Percentiles rank a stretch among this genome's conserved stretches.
phyloP scores from a whole-genome alignment of 2,888 invertebrate species.

The Herminia tarsipennalis region DNA sequence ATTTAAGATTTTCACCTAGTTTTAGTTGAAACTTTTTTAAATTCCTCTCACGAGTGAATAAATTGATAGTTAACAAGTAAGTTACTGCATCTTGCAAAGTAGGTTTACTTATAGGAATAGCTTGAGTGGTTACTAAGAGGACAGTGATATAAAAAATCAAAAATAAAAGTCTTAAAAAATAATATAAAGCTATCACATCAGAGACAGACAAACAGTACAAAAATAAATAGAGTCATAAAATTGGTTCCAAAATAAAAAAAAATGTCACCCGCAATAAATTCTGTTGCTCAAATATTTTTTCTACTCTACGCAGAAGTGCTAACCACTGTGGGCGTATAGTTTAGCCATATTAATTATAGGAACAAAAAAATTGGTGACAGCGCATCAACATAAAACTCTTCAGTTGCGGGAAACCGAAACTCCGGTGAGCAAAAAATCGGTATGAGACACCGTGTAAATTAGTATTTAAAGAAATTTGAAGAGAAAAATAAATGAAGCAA shows the following conservation, averaged over 20 bases:
- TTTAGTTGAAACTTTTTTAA: too few species aligned
- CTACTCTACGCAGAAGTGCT: constrained; percentile 21
- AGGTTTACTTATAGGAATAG: too few species aligned
- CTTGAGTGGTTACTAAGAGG: too few species aligned
- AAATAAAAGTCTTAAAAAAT: background rate
- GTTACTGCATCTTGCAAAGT: too few species aligned
- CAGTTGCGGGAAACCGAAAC: constrained; percentile 40
- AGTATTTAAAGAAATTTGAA: too few species aligned
- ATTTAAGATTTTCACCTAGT: too few species aligned
- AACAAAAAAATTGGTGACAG: constrained; percentile 52
- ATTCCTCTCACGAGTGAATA: too few species aligned
- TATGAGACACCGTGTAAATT: constrained; percentile 5
- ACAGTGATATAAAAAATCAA: too few species aligned
- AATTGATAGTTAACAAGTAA: too few species aligned
- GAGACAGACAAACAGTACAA: background rate
- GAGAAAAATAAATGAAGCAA: too few species aligned
- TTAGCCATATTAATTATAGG: constrained; percentile 46
- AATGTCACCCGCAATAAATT: constrained; percentile 9
- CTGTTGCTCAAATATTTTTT: constrained; percentile 20
- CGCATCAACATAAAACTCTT: constrained; percentile 38
- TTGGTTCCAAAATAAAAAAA: background rate
- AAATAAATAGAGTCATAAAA: too few species aligned
- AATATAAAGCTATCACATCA: background rate
- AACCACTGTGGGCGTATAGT: constrained; percentile 42
- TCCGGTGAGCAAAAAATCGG: constrained; percentile 21